phyloP scores from a whole-genome alignment of 2,113 vertebrate species.

The Pomatorhinus ruficollis region DNA sequence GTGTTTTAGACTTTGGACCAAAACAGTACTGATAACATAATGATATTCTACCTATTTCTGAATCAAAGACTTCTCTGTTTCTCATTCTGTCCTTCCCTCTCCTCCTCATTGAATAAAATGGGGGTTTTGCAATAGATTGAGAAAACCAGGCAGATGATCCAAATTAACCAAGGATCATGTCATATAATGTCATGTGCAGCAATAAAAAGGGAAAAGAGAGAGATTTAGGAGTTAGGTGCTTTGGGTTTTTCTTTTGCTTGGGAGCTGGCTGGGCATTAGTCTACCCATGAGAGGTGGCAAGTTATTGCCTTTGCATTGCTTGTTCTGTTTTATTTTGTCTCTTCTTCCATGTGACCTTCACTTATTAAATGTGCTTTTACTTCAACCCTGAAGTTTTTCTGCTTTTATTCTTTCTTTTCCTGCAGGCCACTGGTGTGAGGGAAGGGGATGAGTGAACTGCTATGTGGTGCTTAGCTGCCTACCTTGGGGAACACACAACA shows the following conservation, averaged over 20 bases:
- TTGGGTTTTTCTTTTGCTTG: accelerated
- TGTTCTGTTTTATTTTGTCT: background rate
- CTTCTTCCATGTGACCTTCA: background rate
- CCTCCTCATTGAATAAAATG: background rate
- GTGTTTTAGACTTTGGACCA: background rate
- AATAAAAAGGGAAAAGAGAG: background rate
- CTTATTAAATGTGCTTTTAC: background rate
- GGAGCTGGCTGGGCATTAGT: background rate
- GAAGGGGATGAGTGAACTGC: accelerated
- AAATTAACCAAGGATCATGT: background rate
- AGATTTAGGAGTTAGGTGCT: background rate
- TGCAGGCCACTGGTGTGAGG: accelerated
- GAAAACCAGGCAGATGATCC: background rate
- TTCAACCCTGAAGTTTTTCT: background rate
- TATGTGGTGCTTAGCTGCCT: background rate
- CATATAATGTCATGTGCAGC: accelerated
- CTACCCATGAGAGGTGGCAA: accelerated
- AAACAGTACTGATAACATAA: background rate
- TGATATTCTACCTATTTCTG: background rate
- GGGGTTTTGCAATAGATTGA: background rate
- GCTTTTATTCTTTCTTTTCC: background rate
- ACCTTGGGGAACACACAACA: background rate
- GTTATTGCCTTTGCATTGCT: background rate
- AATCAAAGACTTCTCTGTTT: background rate
- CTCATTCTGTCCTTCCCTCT: background rate